These are phyloP conservation scores for Drosophila prostipennis DNA, from an alignment of 2,888 invertebrate species.

Conservation along the genomic window DNA sequence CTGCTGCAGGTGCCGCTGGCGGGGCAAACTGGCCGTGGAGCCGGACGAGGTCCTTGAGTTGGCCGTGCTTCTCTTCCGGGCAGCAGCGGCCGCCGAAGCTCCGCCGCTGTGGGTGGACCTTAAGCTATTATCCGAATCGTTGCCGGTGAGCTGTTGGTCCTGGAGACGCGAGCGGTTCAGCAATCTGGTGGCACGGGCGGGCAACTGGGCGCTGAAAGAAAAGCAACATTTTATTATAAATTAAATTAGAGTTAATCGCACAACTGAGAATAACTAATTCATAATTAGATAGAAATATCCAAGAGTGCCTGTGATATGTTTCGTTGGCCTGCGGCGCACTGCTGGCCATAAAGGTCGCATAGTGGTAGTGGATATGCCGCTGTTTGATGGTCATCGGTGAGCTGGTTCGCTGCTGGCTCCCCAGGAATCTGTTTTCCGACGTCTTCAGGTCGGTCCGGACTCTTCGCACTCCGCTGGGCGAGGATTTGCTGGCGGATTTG, in stretches of 20 bases:
- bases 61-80: conserved; percentile 69
- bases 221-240: background rate
- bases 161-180: conserved; percentile 84
- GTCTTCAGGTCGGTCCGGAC: conserved; percentile 84
- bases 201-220: conserved; percentile 82
- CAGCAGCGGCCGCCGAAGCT: conserved; percentile 51
- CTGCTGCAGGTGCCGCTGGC: conserved; percentile 62
- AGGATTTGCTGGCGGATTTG: conserved; percentile 49
- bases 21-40: conserved; percentile 71
- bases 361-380: conserved; percentile 38
- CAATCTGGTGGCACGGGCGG: conserved; percentile 83
- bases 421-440: conserved; percentile 82
- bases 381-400: conserved; percentile 73
- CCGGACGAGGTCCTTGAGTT: conserved; percentile 79
- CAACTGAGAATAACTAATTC: no score
- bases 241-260: background rate
- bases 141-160: conserved; percentile 79
- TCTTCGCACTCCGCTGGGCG: conserved; percentile 82
- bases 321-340: conserved; percentile 56
- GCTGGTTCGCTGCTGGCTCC: conserved; percentile 57
- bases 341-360: conserved; percentile 47
- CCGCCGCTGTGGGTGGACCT: conserved; percentile 75
- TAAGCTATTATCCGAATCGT: conserved; percentile 83
- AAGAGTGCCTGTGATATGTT: conserved; percentile 57
- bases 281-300: background rate